Conservation (phyloP, 2,113 vertebrate species). For the Ctenodactylus gundi region DNA sequence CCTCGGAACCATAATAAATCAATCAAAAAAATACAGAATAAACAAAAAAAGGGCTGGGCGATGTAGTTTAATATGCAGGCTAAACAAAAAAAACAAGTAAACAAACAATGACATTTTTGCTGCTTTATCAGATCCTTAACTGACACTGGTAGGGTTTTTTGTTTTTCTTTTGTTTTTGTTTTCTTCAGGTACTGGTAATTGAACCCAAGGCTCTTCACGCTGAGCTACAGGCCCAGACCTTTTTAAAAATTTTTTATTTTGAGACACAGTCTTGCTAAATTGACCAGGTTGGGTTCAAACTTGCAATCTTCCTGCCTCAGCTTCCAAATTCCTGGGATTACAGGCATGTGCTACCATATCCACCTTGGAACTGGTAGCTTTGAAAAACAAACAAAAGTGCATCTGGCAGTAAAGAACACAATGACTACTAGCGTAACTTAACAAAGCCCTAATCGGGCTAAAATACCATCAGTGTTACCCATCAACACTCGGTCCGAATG, state of each 20-base stretch:
- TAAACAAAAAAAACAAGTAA: too few species aligned
- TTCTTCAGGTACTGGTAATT: not conserved
- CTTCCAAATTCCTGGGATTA: not conserved
- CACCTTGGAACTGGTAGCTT: not conserved
- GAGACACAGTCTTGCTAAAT: not conserved
- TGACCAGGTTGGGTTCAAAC: not conserved
- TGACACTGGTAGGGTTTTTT: not conserved
- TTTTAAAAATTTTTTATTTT: not conserved
- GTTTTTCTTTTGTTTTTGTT: not conserved
- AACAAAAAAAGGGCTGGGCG: not conserved
- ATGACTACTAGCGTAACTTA: not conserved
- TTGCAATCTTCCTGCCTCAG: not conserved
- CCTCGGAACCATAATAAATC: too few species aligned
- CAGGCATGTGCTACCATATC: not conserved
- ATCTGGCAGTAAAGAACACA: not conserved
- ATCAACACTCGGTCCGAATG: not conserved
- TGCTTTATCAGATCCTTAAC: conserved; percentile 29
- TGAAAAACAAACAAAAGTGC: too few species aligned
- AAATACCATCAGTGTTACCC: not conserved
- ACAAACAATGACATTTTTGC: not conserved
- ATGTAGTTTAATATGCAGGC: not conserved
- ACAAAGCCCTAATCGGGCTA: not conserved
- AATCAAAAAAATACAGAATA: not conserved
- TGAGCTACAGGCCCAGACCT: not conserved
- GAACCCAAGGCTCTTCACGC: not conserved